A percentile compares a stretch with the other conserved stretches of the same genome.
Evolutionary conservation across 2,113 vertebrate genomes (phyloP).

Genomic region (Ciconia stormi): DNA sequence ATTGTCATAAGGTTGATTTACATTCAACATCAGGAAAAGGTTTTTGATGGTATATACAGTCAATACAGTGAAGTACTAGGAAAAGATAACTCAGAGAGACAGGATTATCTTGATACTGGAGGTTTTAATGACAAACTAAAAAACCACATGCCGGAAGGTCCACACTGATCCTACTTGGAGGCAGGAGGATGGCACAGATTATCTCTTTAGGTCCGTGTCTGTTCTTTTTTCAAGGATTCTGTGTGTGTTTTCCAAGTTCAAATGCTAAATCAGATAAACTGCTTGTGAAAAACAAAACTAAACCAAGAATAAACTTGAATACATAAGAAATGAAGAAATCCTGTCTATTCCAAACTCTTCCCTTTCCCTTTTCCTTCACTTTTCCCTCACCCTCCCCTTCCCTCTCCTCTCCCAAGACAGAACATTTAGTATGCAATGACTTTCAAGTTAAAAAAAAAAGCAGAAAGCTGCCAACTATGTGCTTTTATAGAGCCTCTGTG

Average conservation of each 20-base stretch:
- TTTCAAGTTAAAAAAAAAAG: not conserved
- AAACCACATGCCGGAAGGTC: not conserved
- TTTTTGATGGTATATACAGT: not conserved
- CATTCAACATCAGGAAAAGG: not conserved
- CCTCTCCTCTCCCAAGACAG: not conserved
- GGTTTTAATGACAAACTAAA: not conserved
- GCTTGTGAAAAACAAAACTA: not conserved
- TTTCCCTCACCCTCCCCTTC: fast-evolving
- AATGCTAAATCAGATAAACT: not conserved
- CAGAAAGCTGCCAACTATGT: not conserved
- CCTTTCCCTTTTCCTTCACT: not conserved
- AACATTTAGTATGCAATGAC: not conserved
- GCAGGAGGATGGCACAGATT: not conserved
- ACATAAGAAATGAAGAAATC: not conserved
- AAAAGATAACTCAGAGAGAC: not conserved
- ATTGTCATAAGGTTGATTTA: not conserved
- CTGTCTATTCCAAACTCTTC: not conserved
- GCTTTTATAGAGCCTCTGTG: not conserved
- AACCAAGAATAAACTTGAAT: not conserved
- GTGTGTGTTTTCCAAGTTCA: not conserved
- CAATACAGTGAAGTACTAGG: not conserved
- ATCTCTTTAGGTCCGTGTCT: not conserved
- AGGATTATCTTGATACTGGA: not conserved
- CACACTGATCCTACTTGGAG: not conserved
- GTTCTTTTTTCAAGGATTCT: not conserved